Evolutionary conservation across 1,140 invertebrate species (phyloP), one percentile per base, ranked within the genome.

Genomic region (Lasioglossum albipes): DNA sequence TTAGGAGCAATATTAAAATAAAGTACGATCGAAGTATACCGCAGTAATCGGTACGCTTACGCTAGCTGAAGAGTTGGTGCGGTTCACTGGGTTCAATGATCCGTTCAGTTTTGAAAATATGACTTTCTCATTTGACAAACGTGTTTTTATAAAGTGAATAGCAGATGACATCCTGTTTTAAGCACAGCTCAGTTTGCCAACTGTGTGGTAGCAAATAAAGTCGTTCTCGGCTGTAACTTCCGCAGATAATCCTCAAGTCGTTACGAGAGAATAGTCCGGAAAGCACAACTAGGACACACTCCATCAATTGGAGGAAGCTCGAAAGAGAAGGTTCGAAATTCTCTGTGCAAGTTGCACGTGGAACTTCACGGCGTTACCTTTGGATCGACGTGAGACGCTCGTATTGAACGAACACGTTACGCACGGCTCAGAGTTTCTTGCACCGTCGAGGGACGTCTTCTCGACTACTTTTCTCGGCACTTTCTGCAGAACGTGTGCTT

Each of bases 231-330:
- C 0, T 18, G 10, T n/a, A 18, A 42, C 16, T 42, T 66, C 13
- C 68, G 16, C 27, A 22, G 36, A 54, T 83, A 83, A 80, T 83
- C 76, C 65, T 64, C 54, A 31, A 2, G 54, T 22, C 45, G 81
- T 70, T 31, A 45, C 65, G 18, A 49, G 6, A 71, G 64, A 80
- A 80, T 75, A 66, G 70, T 27, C 64, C 77, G 71, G 36, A 18
- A 61, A 59, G 31, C 22, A 22, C 62, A 42, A 62, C 18, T 49
- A 59, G 59, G 49, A 64, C 75, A 49, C 72, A 68, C 68, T 84
- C 36, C 20, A 61, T 81, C 73, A 67, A 84, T 84, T 62, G 79
- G 42, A 42, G 52, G n/a, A 66, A n/a, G 81, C 20, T 18, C 49
- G 64, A 65, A 66, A 20, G 59, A 20, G 70, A 64, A 59, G 54